These are phyloP conservation scores for Trachymyrmex septentrionalis DNA, from an alignment of 1,140 invertebrate genomes.

Conservation along the genomic window DNA sequence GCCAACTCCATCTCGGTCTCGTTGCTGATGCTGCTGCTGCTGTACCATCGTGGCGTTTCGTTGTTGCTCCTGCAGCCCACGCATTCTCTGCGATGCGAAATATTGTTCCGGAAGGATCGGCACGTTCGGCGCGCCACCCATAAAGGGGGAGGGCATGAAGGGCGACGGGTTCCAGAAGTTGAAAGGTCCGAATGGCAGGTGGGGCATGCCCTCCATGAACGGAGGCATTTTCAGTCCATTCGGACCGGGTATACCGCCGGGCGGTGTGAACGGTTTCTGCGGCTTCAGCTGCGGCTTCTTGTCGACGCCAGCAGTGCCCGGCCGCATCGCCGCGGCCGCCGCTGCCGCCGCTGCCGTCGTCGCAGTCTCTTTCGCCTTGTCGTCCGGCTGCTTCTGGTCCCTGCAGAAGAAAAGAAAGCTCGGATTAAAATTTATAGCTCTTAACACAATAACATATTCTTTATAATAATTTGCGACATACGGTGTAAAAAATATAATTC, in stretches of 20 bases:
- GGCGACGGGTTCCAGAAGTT: constrained; percentile 88
- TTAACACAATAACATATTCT: not conserved
- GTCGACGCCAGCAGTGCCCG: constrained; percentile 83
- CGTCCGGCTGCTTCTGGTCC: constrained; percentile 85
- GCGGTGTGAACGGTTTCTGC: constrained; percentile 88
- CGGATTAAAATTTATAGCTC: not conserved
- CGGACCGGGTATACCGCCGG: constrained; percentile 86
- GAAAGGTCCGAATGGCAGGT: constrained; percentile 88
- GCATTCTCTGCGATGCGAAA: constrained; percentile 94
- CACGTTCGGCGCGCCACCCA: constrained; percentile 84
- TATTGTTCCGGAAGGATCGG: constrained; percentile 89
- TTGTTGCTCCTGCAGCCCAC: constrained; percentile 91
- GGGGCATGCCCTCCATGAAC: constrained; percentile 87
- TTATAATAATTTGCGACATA: not conserved
- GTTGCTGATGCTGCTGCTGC: constrained; percentile 68
- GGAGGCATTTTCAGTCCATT: constrained; percentile 90
- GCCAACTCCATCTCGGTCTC: constrained; percentile 73
- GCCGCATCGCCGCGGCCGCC: constrained; percentile 78
- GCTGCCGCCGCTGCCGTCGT: constrained; percentile 83
- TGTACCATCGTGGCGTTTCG: constrained; percentile 79
- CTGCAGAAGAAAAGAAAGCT: constrained; percentile 67
- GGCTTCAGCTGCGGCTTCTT: constrained; percentile 88
- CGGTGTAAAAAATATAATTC: not conserved
- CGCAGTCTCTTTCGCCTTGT: constrained; percentile 84
- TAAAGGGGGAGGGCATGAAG: constrained; percentile 89